Percentiles rank a stretch among this genome's conserved stretches.
Conservation (phyloP, 1,140 invertebrate species). For the Hypothenemus hampei region DNA sequence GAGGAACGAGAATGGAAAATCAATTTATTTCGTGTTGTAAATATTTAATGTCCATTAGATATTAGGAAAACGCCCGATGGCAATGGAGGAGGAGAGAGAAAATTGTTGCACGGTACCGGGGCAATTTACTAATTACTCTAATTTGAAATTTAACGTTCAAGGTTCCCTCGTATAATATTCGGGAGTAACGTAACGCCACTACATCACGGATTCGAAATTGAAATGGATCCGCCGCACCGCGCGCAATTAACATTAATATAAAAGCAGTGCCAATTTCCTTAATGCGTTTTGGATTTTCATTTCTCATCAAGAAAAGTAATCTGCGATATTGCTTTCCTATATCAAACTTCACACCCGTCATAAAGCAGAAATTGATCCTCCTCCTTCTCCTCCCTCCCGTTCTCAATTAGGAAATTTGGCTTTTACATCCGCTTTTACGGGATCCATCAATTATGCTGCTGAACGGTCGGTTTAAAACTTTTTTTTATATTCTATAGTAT, state of each 20-base stretch:
- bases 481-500: slow-evolving; percentile 16
- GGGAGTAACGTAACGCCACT: no score
- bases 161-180: no score
- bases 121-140: slow-evolving; percentile 4
- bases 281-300: slow-evolving; percentile 46
- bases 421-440: slow-evolving; percentile 41
- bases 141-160: no score
- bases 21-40: slow-evolving; percentile 33
- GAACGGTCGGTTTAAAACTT: slow-evolving; percentile 17
- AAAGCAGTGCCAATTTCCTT: slow-evolving; percentile 45
- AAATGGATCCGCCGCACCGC: slow-evolving; percentile 6
- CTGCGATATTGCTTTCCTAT: slow-evolving; percentile 43
- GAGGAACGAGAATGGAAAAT: slow-evolving; percentile 19
- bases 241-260: slow-evolving; percentile 45
- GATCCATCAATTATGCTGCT: slow-evolving; percentile 34
- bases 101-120: not conserved
- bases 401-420: slow-evolving; percentile 44
- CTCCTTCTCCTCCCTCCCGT: slow-evolving; percentile 29
- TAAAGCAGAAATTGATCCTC: slow-evolving; percentile 42
- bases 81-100: not conserved
- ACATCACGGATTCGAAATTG: not conserved
- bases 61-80: slow-evolving; percentile 29
- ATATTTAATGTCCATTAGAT: slow-evolving; percentile 34
- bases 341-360: slow-evolving; percentile 45
- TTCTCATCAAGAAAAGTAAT: slow-evolving; percentile 47